Conservation (phyloP, 1,140 invertebrate species). For the Drosophila miranda region DNA sequence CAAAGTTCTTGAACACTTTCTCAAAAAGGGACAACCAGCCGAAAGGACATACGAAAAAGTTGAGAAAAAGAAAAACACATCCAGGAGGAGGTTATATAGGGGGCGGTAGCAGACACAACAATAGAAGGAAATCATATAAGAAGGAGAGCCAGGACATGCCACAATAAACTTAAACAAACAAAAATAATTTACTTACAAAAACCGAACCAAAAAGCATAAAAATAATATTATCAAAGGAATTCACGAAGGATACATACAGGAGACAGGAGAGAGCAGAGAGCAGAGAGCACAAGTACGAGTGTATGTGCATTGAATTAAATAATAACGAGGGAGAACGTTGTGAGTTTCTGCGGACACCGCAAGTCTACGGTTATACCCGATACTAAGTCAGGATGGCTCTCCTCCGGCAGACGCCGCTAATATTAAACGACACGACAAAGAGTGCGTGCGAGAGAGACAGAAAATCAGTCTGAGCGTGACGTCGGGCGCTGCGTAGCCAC, state of each 20-base stretch:
- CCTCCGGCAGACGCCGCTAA: no score
- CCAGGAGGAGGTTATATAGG: not conserved
- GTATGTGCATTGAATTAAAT: constrained; percentile 16
- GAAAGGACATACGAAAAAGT: constrained; percentile 19
- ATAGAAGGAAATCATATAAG: no score
- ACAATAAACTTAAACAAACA: constrained; percentile 38
- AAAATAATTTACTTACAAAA: not conserved
- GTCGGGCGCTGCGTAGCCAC: no score
- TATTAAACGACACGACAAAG: no score
- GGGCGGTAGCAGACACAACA: no score
- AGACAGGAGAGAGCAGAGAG: not conserved
- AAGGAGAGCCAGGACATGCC: constrained; percentile 10
- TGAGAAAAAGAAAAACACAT: constrained; percentile 3
- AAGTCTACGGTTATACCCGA: no score
- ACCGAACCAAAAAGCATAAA: constrained; percentile 15
- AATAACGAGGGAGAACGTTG: no score
- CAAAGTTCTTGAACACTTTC: constrained; percentile 24
- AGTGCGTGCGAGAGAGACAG: no score
- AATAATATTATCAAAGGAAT: constrained; percentile 1
- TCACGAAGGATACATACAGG: not conserved
- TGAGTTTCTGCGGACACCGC: no score
- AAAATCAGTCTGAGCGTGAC: no score
- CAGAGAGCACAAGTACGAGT: constrained; percentile 1
- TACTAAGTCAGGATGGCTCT: no score
- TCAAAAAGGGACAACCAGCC: constrained; percentile 15